Evolutionary conservation across 2,888 invertebrate species (phyloP).

Genomic region (Drosophila colorata): DNA sequence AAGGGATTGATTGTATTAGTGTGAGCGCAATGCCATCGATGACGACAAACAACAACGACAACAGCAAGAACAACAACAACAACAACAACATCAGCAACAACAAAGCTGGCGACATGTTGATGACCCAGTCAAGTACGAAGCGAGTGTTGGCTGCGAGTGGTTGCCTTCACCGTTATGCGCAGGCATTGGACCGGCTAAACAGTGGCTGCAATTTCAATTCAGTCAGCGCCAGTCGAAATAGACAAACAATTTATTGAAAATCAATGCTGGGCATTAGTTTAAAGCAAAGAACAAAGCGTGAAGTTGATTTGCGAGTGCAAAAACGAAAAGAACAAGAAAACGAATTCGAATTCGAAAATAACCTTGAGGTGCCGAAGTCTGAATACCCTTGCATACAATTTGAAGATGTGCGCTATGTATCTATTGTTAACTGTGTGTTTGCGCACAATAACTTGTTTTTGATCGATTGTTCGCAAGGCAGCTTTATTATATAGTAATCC

Average conservation of each 20-base stretch:
- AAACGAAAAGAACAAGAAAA: neutral
- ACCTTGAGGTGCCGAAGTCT: neutral
- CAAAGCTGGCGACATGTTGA: slow-evolving; percentile 42
- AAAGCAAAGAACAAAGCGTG: slow-evolving; percentile 17
- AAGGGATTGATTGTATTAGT: slow-evolving; percentile 64
- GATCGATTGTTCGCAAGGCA: too few species aligned
- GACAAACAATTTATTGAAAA: slow-evolving; percentile 51
- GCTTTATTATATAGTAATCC: too few species aligned
- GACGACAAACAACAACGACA: slow-evolving; percentile 29
- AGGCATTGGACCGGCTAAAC: slow-evolving; percentile 29
- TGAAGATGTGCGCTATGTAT: too few species aligned
- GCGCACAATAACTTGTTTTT: neutral
- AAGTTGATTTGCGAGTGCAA: slow-evolving; percentile 4
- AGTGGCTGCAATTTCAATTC: slow-evolving; percentile 43
- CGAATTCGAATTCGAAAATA: neutral
- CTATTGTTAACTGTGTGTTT: neutral
- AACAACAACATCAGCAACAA: slow-evolving; percentile 28
- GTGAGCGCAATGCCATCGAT: slow-evolving; percentile 52
- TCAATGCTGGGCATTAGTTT: slow-evolving; percentile 53
- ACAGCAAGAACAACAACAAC: slow-evolving; percentile 23
- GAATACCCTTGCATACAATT: neutral
- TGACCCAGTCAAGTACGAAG: slow-evolving; percentile 68
- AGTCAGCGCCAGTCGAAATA: slow-evolving; percentile 10
- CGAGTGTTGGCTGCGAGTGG: slow-evolving; percentile 8
- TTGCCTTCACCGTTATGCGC: slow-evolving; percentile 45